These are phyloP conservation scores for Leptinotarsa texana DNA, from an alignment of 1,140 invertebrate species.

Conservation along the genomic window DNA sequence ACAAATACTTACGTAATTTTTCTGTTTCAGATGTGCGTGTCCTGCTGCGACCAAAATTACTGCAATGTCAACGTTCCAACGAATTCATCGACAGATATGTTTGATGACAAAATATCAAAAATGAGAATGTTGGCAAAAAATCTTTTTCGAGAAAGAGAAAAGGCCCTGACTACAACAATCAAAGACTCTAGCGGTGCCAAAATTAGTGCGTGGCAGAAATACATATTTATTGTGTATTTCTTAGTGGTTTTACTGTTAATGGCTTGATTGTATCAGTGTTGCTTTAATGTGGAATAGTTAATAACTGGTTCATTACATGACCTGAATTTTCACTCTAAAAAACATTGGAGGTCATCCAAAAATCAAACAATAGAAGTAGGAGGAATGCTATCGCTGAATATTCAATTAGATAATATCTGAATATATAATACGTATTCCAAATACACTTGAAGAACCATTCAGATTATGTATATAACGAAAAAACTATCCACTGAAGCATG, in stretches of 20 bases:
- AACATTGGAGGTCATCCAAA: too few relatives aligned
- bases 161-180: constrained; percentile 52
- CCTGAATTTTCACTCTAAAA: too few relatives aligned
- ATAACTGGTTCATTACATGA: too few relatives aligned
- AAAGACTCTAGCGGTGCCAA: constrained; percentile 43
- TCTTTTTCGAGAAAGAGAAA: constrained; percentile 51
- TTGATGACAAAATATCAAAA: constrained; percentile 54
- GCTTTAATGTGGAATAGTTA: background rate
- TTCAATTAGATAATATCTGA: too few relatives aligned
- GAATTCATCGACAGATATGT: constrained; percentile 63
- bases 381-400: too few relatives aligned
- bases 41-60: constrained; percentile 69
- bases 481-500: background rate
- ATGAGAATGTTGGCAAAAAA: constrained; percentile 55
- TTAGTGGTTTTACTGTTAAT: constrained; percentile 3
- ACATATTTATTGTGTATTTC: constrained; percentile 10
- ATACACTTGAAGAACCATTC: background rate
- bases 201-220: constrained; percentile 12
- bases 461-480: background rate
- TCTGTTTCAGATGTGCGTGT: constrained; percentile 65
- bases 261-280: background rate
- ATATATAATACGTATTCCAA: too few relatives aligned
- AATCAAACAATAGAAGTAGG: too few relatives aligned
- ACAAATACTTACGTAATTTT: constrained; percentile 12
- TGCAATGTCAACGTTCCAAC: constrained; percentile 68